These are phyloP conservation scores for Trachymyrmex septentrionalis DNA, from an alignment of 1,140 invertebrate genomes.

Conservation along the genomic window DNA sequence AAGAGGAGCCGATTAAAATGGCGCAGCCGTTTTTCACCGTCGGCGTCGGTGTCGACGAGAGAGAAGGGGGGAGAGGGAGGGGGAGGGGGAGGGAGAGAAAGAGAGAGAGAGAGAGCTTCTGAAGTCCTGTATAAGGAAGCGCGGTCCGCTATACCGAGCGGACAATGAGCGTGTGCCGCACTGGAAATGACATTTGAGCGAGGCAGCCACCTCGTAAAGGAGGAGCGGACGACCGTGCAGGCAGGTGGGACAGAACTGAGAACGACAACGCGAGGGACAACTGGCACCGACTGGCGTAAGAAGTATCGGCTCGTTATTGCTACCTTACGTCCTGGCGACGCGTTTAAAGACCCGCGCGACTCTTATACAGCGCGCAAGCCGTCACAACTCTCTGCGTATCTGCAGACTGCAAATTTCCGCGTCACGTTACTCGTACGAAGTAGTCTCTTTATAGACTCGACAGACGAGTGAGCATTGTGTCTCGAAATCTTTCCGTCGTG, in stretches of 20 bases:
- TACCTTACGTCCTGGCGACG: slow-evolving; percentile 66
- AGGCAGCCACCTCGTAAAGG: slow-evolving; percentile 44
- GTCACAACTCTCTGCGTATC: slow-evolving; percentile 45
- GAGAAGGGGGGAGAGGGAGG: slow-evolving; percentile 61
- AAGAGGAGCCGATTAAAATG: slow-evolving; percentile 78
- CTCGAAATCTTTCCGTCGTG: neutral
- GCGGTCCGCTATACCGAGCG: slow-evolving; percentile 55
- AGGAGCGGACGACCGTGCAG: slow-evolving; percentile 21
- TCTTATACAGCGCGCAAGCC: slow-evolving; percentile 42
- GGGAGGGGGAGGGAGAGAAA: slow-evolving; percentile 36
- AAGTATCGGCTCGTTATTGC: slow-evolving; percentile 78
- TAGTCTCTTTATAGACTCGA: neutral
- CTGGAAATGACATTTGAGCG: slow-evolving; percentile 79
- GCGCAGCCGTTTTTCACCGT: slow-evolving; percentile 75
- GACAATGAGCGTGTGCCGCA: slow-evolving; percentile 79
- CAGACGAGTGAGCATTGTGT: slow-evolving; percentile 8
- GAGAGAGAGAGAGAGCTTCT: slow-evolving; percentile 44
- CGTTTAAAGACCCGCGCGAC: slow-evolving; percentile 62
- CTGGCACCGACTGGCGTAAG: slow-evolving; percentile 53
- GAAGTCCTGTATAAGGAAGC: slow-evolving; percentile 73
- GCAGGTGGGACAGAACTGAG: slow-evolving; percentile 32
- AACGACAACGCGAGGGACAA: slow-evolving; percentile 1
- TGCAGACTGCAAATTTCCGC: slow-evolving; percentile 60
- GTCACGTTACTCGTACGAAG: slow-evolving; percentile 12
- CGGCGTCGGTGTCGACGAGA: slow-evolving; percentile 72